phyloP scores from a whole-genome alignment of 2,113 vertebrate species.

The Cyanoliseus patagonus region DNA sequence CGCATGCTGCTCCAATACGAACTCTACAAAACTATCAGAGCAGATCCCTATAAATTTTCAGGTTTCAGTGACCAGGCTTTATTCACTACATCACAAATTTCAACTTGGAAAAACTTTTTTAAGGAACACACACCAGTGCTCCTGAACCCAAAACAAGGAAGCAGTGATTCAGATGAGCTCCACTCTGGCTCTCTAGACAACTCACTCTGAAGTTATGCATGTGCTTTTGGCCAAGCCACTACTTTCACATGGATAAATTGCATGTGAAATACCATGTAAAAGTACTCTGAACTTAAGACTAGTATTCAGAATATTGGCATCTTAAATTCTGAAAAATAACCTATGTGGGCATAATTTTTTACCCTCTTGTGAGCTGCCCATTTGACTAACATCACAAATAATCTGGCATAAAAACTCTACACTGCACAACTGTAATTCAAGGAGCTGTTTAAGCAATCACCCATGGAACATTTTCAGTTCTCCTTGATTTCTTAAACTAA shows the following conservation, averaged over 20 bases:
- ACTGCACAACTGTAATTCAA: not conserved
- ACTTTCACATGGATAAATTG: not conserved
- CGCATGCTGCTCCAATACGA: not conserved
- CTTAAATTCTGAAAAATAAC: not conserved
- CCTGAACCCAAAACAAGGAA: not conserved
- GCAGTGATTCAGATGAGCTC: not conserved
- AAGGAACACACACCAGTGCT: not conserved
- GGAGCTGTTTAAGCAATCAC: not conserved
- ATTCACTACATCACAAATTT: not conserved
- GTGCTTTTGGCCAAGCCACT: not conserved
- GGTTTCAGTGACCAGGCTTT: not conserved
- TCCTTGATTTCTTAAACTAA: not conserved
- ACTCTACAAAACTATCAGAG: not conserved
- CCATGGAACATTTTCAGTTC: not conserved
- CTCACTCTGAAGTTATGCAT: not conserved
- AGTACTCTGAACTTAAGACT: not conserved
- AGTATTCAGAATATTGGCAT: not conserved
- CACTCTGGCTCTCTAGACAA: not conserved
- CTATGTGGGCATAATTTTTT: not conserved
- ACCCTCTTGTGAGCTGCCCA: not conserved
- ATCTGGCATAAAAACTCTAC: not conserved
- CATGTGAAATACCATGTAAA: not conserved
- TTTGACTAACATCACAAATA: not conserved
- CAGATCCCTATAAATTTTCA: not conserved
- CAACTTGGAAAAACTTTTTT: not conserved